Conservation (phyloP, 2,888 invertebrate species). For the Pedicia rivosa region DNA sequence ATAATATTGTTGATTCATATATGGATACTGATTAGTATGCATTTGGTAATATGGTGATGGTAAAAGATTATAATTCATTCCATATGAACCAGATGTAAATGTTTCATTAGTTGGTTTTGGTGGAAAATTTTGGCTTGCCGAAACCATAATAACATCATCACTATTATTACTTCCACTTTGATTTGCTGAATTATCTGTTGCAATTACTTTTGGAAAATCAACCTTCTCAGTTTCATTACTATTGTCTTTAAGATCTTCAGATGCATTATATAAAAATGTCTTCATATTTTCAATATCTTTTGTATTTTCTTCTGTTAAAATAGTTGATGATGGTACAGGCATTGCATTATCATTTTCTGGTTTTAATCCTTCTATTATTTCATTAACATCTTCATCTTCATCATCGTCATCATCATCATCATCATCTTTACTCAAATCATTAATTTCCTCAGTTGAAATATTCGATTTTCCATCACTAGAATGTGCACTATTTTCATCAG, state of each 20-base stretch:
- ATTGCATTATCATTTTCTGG: slow-evolving; percentile 21
- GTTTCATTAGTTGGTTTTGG: not conserved
- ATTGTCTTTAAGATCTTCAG: slow-evolving; percentile 9
- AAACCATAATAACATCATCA: slow-evolving; percentile 8
- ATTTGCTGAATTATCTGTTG: not conserved
- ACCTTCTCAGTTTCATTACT: slow-evolving; percentile 7
- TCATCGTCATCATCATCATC: slow-evolving; percentile 4
- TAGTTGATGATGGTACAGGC: no score
- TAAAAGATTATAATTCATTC: not conserved
- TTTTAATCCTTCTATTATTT: slow-evolving; percentile 4
- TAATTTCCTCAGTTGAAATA: not conserved
- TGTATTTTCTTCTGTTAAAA: no score
- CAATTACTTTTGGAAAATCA: not conserved
- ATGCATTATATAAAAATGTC: no score
- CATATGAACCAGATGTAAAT: not conserved
- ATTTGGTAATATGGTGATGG: not conserved
- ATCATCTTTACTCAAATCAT: slow-evolving; percentile 3
- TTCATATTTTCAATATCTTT: no score
- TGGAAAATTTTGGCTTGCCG: slow-evolving; percentile 2
- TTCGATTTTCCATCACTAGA: slow-evolving; percentile 4
- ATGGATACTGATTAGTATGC: not conserved
- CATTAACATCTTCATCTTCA: not conserved
- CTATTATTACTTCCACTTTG: slow-evolving; percentile 1
- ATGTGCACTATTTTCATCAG: slow-evolving; percentile 1
- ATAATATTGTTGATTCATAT: not conserved